Evolutionary conservation across 2,888 invertebrate genomes (phyloP).

Genomic region (Carcina quercana): DNA sequence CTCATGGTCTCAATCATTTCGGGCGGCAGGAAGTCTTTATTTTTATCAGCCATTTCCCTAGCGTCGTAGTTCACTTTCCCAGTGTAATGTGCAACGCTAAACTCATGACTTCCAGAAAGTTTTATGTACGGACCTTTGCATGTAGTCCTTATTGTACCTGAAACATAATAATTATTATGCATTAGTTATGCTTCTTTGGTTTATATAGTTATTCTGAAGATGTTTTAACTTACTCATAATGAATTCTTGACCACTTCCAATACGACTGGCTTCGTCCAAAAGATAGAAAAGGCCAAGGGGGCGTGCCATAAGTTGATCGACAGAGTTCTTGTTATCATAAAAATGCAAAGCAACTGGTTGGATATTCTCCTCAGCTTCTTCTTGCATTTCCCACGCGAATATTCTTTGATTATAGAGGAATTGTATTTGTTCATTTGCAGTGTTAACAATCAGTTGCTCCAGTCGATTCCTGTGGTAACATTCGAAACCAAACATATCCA

Average conservation of each 20-base stretch:
- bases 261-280: slow-evolving; percentile 90
- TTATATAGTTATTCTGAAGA: no score
- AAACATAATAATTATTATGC: slow-evolving; percentile 16
- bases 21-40: slow-evolving; percentile 91
- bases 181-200: background rate
- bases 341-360: slow-evolving; percentile 82
- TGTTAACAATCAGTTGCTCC: slow-evolving; percentile 92
- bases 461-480: slow-evolving; percentile 90
- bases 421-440: slow-evolving; percentile 94
- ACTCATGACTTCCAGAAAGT: slow-evolving; percentile 77
- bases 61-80: slow-evolving; percentile 91
- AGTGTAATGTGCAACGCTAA: slow-evolving; percentile 92
- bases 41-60: slow-evolving; percentile 89
- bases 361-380: slow-evolving; percentile 86
- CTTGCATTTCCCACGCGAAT: slow-evolving; percentile 92
- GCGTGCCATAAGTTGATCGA: slow-evolving; percentile 91
- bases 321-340: slow-evolving; percentile 90
- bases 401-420: slow-evolving; percentile 94
- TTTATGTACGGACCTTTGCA: slow-evolving; percentile 72
- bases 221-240: slow-evolving; percentile 77
- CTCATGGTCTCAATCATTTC: slow-evolving; percentile 93
- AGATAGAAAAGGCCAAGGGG: slow-evolving; percentile 88
- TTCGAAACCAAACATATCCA: slow-evolving; percentile 96
- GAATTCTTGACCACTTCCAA: slow-evolving; percentile 79
- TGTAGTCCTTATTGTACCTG: slow-evolving; percentile 73